Evolutionary conservation across 1,140 invertebrate species (phyloP).

Genomic region (Cylas formicarius): DNA sequence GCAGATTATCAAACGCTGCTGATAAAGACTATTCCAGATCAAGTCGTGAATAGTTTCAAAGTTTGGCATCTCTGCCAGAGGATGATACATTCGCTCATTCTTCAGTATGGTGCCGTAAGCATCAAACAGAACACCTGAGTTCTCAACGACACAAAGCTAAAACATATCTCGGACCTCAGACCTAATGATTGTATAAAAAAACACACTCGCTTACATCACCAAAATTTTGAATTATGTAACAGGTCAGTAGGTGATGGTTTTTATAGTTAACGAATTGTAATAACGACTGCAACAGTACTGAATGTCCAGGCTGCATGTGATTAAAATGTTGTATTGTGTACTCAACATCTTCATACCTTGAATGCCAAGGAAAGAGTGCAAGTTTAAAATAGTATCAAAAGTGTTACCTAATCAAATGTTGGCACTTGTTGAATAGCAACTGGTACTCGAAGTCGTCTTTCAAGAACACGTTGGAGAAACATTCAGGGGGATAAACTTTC

Average conservation of each 20-base stretch:
- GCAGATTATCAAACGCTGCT: constrained; percentile 3
- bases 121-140: constrained; percentile 1
- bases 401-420: constrained; percentile 18
- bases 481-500: constrained; percentile 17
- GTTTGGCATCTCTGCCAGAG: constrained; percentile 7
- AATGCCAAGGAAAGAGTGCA: constrained; percentile 4
- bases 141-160: constrained; percentile 12
- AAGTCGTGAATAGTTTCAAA: constrained; percentile 9
- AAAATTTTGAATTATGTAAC: constrained; percentile 18
- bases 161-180: too few relatives aligned
- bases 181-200: neutral
- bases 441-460: constrained; percentile 22
- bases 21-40: constrained; percentile 11
- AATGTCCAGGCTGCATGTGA: constrained; percentile 16
- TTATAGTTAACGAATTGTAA: constrained; percentile 21
- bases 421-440: constrained; percentile 16
- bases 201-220: constrained; percentile 9
- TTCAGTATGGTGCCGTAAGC: constrained; percentile 9
- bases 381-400: constrained; percentile 1
- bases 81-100: constrained; percentile 9
- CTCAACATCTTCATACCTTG: constrained; percentile 18
- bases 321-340: constrained; percentile 17
- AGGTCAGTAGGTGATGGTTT: constrained; percentile 14
- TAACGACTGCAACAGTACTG: constrained; percentile 15
- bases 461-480: constrained; percentile 20